A percentile compares a stretch with the other conserved stretches of the same genome.
phyloP scores from a whole-genome alignment of 1,140 invertebrate genomes.

The Aphaenogaster ashmeadi region DNA sequence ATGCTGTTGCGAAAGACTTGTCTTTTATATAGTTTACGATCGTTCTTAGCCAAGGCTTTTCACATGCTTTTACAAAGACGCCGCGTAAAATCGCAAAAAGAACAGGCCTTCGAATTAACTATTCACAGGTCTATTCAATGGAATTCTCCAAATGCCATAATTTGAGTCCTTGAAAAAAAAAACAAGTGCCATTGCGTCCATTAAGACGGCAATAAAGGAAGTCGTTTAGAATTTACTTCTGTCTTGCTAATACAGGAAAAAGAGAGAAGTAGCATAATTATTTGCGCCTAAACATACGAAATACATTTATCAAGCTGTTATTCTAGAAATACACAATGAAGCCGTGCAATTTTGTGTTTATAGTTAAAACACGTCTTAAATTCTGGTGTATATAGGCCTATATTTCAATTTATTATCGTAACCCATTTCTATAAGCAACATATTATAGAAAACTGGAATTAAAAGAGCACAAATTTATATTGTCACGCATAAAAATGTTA shows the following conservation, averaged over 20 bases:
- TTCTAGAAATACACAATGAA: background rate
- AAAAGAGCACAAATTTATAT: background rate
- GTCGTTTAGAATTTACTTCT: slow-evolving; percentile 24
- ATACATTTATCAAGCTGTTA: slow-evolving; percentile 1
- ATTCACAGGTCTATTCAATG: slow-evolving; percentile 15
- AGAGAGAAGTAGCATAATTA: background rate
- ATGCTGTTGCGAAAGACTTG: background rate
- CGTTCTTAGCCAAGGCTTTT: background rate
- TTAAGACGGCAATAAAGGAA: slow-evolving; percentile 37
- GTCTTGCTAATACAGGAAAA: background rate
- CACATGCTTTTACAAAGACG: slow-evolving; percentile 10
- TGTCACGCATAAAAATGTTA: background rate
- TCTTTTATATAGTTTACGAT: background rate
- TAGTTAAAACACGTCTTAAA: background rate
- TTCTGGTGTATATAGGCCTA: background rate
- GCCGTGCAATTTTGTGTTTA: background rate
- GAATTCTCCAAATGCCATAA: slow-evolving; percentile 21
- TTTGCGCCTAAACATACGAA: background rate
- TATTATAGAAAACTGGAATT: background rate
- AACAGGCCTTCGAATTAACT: background rate
- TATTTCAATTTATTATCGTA: background rate
- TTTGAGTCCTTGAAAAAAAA: slow-evolving; percentile 16
- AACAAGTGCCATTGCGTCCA: slow-evolving; percentile 19
- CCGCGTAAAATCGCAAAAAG: slow-evolving; percentile 3
- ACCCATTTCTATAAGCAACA: background rate